phyloP scores from a whole-genome alignment of 2,113 vertebrate genomes.

The Cisticola juncidis region DNA sequence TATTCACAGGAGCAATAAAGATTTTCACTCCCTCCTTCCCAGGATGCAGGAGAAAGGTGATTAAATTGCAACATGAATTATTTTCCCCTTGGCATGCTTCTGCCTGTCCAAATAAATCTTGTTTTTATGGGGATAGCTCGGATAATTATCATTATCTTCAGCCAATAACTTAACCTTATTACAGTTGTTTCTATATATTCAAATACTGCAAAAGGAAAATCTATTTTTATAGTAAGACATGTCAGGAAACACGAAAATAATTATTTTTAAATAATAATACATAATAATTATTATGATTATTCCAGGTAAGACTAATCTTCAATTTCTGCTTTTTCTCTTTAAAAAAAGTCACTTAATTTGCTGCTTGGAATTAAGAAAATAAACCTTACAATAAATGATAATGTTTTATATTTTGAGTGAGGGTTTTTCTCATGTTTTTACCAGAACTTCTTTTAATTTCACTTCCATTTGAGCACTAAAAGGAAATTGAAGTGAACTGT shows the following conservation, averaged over 20 bases:
- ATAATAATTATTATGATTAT: background rate
- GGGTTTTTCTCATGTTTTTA: background rate
- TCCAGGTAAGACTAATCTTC: background rate
- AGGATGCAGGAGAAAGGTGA: background rate
- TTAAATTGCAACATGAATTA: background rate
- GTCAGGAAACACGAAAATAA: background rate
- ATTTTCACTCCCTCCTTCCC: background rate
- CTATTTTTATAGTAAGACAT: background rate
- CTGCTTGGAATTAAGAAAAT: background rate
- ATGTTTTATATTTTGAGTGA: background rate
- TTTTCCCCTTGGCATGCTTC: background rate
- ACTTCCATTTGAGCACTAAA: background rate
- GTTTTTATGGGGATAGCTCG: background rate
- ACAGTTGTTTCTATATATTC: background rate
- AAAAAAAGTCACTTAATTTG: background rate
- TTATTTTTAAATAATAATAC: background rate
- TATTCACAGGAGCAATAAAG: background rate
- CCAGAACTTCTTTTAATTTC: background rate
- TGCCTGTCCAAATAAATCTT: background rate
- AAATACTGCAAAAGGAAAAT: background rate
- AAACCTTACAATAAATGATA: background rate
- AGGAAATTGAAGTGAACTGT: background rate
- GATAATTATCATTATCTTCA: background rate
- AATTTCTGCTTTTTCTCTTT: background rate
- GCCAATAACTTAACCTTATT: background rate